Evolutionary conservation across 2,797 vertebrate genomes (phyloP).

Genomic region (Discoglossus pictus): DNA sequence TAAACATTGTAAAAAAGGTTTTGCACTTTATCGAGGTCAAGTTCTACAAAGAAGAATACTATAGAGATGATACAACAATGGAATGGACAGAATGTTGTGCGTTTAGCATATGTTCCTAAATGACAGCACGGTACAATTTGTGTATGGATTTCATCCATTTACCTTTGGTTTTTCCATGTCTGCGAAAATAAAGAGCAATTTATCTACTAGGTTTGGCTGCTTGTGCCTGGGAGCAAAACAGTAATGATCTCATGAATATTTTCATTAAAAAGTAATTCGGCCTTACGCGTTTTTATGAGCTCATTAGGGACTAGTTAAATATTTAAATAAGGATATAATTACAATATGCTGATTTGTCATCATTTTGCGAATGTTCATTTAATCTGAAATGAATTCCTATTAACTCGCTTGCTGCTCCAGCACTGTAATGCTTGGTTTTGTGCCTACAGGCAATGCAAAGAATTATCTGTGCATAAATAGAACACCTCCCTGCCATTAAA

Average conservation of each 20-base stretch:
- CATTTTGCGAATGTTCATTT: conserved; percentile 44
- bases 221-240: conserved; percentile 34
- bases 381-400: conserved; percentile 41
- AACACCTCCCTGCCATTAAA: too few species aligned
- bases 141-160: conserved; percentile 21
- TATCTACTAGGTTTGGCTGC: conserved; percentile 12
- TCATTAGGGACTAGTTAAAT: conserved; percentile 49
- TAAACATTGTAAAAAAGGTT: too few species aligned
- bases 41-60: too few species aligned
- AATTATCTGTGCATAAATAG: too few species aligned
- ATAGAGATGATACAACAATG: too few species aligned
- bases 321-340: conserved; percentile 51
- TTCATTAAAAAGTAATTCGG: conserved; percentile 47
- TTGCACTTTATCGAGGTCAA: too few species aligned
- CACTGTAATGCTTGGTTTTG: conserved; percentile 4
- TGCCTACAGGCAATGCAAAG: conserved; percentile 1
- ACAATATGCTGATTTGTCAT: conserved; percentile 46
- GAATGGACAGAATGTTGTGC: conserved; percentile 3
- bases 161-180: conserved; percentile 35
- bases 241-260: conserved; percentile 48
- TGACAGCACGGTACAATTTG: conserved; percentile 27
- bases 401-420: conserved; percentile 20
- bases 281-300: conserved; percentile 30
- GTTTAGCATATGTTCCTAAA: conserved; percentile 15
- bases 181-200: conserved; percentile 20